Evolutionary conservation across 2,888 invertebrate species (phyloP).

Genomic region (Merodon equestris): DNA sequence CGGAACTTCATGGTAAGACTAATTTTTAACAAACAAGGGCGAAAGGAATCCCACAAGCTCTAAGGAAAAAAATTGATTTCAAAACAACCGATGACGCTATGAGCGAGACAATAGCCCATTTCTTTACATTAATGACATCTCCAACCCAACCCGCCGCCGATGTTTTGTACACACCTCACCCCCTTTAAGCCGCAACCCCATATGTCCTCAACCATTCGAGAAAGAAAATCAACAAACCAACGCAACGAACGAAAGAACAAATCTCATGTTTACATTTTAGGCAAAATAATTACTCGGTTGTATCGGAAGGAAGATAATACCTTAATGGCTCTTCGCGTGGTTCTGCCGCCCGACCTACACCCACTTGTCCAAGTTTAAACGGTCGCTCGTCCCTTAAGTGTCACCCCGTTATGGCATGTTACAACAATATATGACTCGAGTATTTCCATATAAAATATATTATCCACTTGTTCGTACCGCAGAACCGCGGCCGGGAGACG

Average conservation of each 20-base stretch:
- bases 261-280: constrained; percentile 40
- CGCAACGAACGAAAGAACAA: too few relatives aligned
- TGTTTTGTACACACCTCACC: constrained; percentile 16
- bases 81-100: constrained; percentile 24
- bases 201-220: too few relatives aligned
- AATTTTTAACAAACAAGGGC: too few relatives aligned
- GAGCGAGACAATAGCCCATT: constrained; percentile 25
- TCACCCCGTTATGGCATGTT: constrained; percentile 53
- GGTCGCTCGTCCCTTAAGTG: constrained; percentile 24
- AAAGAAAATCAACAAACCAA: constrained; percentile 27
- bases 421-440: constrained; percentile 52
- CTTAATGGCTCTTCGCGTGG: constrained; percentile 40
- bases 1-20: too few relatives aligned
- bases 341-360: too few relatives aligned
- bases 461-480: too few relatives aligned
- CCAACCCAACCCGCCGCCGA: too few relatives aligned
- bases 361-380: constrained; percentile 5
- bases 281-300: constrained; percentile 55
- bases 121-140: constrained; percentile 3
- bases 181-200: constrained; percentile 9
- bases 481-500: too few relatives aligned
- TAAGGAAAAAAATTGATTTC: too few relatives aligned
- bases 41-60: too few relatives aligned
- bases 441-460: constrained; percentile 56
- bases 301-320: constrained; percentile 59